Evolutionary conservation across 2,113 vertebrate genomes (phyloP).

Genomic region (Leiothrix lutea): DNA sequence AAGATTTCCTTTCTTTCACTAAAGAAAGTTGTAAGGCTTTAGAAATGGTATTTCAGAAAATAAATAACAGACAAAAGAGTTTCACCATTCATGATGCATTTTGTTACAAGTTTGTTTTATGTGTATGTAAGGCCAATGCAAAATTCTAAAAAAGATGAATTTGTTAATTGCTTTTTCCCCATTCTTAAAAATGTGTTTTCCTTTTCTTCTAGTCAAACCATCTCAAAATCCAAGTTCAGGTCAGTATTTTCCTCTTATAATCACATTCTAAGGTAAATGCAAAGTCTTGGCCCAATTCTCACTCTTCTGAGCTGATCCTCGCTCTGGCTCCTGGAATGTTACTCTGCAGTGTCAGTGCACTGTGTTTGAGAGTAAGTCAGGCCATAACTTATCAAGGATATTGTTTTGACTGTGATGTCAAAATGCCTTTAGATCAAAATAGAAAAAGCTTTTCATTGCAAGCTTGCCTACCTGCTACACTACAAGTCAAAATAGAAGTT

Average conservation of each 20-base stretch:
- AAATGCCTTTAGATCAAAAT: background rate
- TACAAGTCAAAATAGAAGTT: background rate
- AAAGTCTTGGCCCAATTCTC: background rate
- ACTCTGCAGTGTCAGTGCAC: background rate
- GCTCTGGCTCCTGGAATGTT: background rate
- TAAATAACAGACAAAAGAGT: background rate
- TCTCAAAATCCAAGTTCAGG: slow-evolving; percentile 99
- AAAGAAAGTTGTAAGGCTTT: background rate
- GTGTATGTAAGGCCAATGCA: background rate
- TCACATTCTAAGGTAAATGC: background rate
- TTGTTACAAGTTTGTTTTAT: background rate
- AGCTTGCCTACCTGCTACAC: background rate
- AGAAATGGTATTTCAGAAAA: background rate
- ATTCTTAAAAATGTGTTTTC: slow-evolving; percentile 28
- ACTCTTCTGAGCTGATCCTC: background rate
- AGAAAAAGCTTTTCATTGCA: background rate
- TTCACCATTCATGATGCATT: background rate
- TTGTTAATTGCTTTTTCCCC: background rate
- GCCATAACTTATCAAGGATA: background rate
- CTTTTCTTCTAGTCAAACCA: slow-evolving; percentile 88
- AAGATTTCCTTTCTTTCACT: background rate
- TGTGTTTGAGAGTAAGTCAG: background rate
- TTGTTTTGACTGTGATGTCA: background rate
- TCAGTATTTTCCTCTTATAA: slow-evolving; percentile 75
- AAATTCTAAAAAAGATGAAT: background rate